Conservation (phyloP, 2,888 invertebrate genomes). For the Leptopterna dolabrata region DNA sequence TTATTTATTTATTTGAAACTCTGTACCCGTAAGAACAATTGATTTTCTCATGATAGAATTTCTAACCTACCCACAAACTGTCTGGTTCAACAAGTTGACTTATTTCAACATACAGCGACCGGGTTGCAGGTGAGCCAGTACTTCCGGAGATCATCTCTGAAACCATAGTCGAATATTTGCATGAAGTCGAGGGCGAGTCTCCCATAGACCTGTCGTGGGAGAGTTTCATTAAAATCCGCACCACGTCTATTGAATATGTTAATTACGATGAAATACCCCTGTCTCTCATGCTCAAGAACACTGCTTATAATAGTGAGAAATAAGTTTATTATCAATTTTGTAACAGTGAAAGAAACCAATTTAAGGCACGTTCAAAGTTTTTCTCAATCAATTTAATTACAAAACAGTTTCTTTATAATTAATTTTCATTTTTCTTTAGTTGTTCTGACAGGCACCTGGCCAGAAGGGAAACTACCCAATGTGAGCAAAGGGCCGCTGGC, state of each 20-base stretch:
- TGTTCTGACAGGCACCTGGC: constrained; percentile 67
- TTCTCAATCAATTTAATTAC: too few species aligned
- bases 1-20: too few species aligned
- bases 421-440: constrained; percentile 69
- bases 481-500: constrained; percentile 73
- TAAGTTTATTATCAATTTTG: too few species aligned
- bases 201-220: constrained; percentile 69
- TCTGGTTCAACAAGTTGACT: too few species aligned
- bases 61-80: too few species aligned
- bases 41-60: too few species aligned
- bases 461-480: constrained; percentile 68
- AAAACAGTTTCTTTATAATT: too few species aligned
- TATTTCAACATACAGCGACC: too few species aligned
- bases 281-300: constrained; percentile 75
- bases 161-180: constrained; percentile 39
- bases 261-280: constrained; percentile 73
- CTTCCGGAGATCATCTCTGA: constrained; percentile 46
- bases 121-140: neutral
- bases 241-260: constrained; percentile 69
- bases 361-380: too few species aligned
- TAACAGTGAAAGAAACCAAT: too few species aligned
- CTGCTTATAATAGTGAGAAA: constrained; percentile 74
- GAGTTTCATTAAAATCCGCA: constrained; percentile 65
- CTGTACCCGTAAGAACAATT: too few species aligned
- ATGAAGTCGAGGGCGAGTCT: constrained; percentile 63